Evolutionary conservation across 2,113 vertebrate genomes (phyloP), one percentile per base, ranked within the genome.

Genomic region (Sciurus niger): DNA sequence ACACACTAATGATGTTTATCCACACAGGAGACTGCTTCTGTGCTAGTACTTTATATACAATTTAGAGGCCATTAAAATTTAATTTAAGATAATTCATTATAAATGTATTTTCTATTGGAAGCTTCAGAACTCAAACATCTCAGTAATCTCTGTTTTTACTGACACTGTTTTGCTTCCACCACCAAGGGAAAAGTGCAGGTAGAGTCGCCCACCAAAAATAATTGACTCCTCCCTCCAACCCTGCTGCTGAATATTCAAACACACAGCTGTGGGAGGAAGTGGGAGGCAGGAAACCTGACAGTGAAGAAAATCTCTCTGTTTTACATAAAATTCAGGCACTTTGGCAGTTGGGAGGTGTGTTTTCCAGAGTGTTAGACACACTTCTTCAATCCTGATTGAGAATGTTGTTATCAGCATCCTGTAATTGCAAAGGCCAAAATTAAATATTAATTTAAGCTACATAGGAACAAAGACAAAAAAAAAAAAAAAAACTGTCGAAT

Each of bases 221-320:
- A 97, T 95, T 89, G 89, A 96, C 97, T 98, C 96, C 94, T 84
- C 97, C 97, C 97, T 97, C 94, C 97, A 97, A 32, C 92, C 48
- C 97, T 89, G 51, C 77, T 90, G 67, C 97, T 97, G 97, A 98
- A 98, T 98, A 98, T 98, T 98, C 98, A 98, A 92, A 94, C 94
- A 68, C 95, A 84, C 96, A 98, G 96, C 96, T 98, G 96, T 97
- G 96, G 97, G 96, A 98, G 97, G 91, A 98, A 98, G 97, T 18
- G 95, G 92, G 98, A 98, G 92, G 95, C 77, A 95, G 46, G 86
- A 58, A 97, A 97, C 30, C 93, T 93, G 37, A 86, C 84, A 86
- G 58, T 0, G 5, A 96, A 93, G 89, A 92, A 96, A 94, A 79
- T 84, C 55, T 92, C 79, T 60, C 63, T 94, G 68, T 89, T 30